Evolutionary conservation across 1,140 invertebrate genomes (phyloP).

Genomic region (Lordiphosa clarofinis): DNA sequence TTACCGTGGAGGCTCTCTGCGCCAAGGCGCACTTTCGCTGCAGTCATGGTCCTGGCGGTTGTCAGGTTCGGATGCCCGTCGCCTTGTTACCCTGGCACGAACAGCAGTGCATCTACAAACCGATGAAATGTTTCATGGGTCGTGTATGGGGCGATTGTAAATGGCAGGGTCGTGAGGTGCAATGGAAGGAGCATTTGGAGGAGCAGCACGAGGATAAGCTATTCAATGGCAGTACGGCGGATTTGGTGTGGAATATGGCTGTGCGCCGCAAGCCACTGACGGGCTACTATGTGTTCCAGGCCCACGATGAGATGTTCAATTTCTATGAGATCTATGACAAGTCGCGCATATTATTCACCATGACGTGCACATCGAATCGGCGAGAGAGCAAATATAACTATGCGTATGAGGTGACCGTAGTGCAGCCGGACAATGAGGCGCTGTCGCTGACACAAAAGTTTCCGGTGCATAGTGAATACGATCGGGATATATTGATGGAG

Average conservation of each 20-base stretch:
- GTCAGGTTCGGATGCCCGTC: conserved; percentile 65
- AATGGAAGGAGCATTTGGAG: conserved; percentile 76
- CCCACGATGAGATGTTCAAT: conserved; percentile 74
- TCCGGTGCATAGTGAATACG: conserved; percentile 76
- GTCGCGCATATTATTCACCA: conserved; percentile 68
- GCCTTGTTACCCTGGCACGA: conserved; percentile 73
- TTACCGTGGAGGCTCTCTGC: conserved; percentile 72
- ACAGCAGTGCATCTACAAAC: conserved; percentile 75
- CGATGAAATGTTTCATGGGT: conserved; percentile 78
- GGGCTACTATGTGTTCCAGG: conserved; percentile 74
- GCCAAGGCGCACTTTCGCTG: conserved; percentile 76
- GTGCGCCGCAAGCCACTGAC: conserved; percentile 58
- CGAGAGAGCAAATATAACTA: conserved; percentile 69
- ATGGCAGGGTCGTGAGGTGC: conserved; percentile 69
- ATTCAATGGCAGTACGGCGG: conserved; percentile 33
- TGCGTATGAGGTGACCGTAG: conserved; percentile 71
- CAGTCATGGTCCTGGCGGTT: conserved; percentile 61
- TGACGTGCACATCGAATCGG: conserved; percentile 74
- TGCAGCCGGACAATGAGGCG: conserved; percentile 65
- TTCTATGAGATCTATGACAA: conserved; percentile 75
- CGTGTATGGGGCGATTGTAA: conserved; percentile 75
- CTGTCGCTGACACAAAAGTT: conserved; percentile 71
- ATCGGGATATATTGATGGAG: conserved; percentile 67
- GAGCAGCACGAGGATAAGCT: conserved; percentile 58
- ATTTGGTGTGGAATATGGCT: conserved; percentile 69